Percentiles rank a stretch among this genome's conserved stretches.
These are phyloP conservation scores for Amphipyra tragopoginis DNA, from an alignment of 2,888 invertebrate genomes.

Conservation along the genomic window DNA sequence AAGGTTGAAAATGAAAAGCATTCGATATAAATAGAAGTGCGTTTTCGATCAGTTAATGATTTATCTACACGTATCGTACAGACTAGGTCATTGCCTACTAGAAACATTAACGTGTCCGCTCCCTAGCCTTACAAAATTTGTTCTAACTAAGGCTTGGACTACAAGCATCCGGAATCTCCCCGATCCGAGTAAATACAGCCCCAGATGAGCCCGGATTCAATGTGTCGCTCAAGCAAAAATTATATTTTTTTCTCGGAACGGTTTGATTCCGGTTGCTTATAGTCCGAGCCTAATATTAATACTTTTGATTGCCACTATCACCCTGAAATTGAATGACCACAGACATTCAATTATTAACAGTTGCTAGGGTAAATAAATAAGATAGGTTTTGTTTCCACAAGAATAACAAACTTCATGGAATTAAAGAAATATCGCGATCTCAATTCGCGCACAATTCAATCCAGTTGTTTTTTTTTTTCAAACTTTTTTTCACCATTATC, in stretches of 20 bases:
- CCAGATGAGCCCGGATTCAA: too few relatives aligned
- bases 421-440: constrained; percentile 15
- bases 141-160: too few relatives aligned
- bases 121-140: constrained; percentile 6
- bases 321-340: too few relatives aligned
- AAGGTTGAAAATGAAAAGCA: constrained; percentile 33
- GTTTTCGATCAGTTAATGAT: constrained; percentile 17
- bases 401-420: constrained; percentile 3
- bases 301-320: too few relatives aligned
- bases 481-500: constrained; percentile 3
- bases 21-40: constrained; percentile 12
- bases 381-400: not conserved
- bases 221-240: too few relatives aligned
- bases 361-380: not conserved
- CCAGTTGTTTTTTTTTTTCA: constrained; percentile 41
- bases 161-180: too few relatives aligned
- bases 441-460: constrained; percentile 22
- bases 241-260: too few relatives aligned
- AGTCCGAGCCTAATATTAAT: too few relatives aligned
- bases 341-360: too few relatives aligned
- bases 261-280: too few relatives aligned
- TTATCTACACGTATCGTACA: constrained; percentile 25
- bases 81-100: constrained; percentile 58
- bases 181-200: too few relatives aligned
- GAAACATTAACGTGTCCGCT: constrained; percentile 45